Base-by-base conservation (phyloP, 2,797 vertebrate genomes). In the Sorex maritimensis region DNA sequence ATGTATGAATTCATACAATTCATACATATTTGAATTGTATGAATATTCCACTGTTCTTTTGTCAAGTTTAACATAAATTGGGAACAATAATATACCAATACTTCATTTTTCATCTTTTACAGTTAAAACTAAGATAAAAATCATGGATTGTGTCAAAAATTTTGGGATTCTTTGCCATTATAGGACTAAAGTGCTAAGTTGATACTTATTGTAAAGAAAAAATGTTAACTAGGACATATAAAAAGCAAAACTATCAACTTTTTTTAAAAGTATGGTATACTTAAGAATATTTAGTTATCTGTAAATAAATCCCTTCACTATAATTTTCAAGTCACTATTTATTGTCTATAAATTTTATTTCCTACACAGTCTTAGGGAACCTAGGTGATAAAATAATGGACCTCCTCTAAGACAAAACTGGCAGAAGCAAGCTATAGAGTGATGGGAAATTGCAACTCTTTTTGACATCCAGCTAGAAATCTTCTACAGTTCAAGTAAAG, bases 101-200 rank as follows among this genome's bases (percentile, higher is more conserved):
- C 17, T 55, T 75, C 68, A 63, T 85, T 91, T 92, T 75, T 61
- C 23, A 65, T 23, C 21, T 85, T 75, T 65, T 72, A 87, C 30
- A 78, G 63, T 80, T 86, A 84, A 93, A 96, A 77, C 15, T 24
- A 88, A 94, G 71, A 90, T 14, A 67, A 19, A 80, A 19, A 13
- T 46, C 46, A 68, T 58, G 49, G 44, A 0, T 28, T 87, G 10
- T 85, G 15, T 92, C 15, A 87, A 87, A 94, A 86, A 61, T 55
- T 24, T 55, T 24, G 61, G 41, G 30, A 80, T 80, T 78, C 8
- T 77, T 78, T 79, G 19, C 24, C 12, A 68, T 84, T n/a, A 85
- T 9, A 30, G 46, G 67, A 52, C 86, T 75, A 92, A 79, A 23
- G 5, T 46, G 10, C 30, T 74, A 65, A 38, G 34, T 0, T 55